phyloP scores from a whole-genome alignment of 2,888 invertebrate genomes.

The Aromia moschata region DNA sequence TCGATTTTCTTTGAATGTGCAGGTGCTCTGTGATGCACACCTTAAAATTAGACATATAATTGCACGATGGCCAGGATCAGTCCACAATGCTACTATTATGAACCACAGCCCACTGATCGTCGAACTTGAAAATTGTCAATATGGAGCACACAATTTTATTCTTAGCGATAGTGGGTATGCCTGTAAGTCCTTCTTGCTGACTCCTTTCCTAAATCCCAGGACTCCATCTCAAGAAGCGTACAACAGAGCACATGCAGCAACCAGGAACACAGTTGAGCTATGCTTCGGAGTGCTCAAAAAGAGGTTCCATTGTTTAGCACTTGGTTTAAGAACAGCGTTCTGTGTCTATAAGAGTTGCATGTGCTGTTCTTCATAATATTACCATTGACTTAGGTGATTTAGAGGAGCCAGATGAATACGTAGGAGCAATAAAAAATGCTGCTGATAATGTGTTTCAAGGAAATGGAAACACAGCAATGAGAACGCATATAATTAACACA shows the following conservation, averaged over 20 bases:
- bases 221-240: background rate
- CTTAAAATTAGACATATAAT: constrained; percentile 34
- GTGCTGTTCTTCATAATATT: background rate
- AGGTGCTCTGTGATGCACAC: constrained; percentile 42
- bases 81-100: constrained; percentile 40
- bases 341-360: background rate
- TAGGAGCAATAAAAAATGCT: background rate
- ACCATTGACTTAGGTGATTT: background rate
- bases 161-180: background rate
- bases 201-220: background rate
- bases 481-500: background rate
- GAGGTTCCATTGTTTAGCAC: background rate
- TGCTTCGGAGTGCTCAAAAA: background rate
- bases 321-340: background rate
- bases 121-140: background rate
- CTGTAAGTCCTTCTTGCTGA: background rate
- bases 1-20: constrained; percentile 52
- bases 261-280: background rate
- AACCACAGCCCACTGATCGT: background rate
- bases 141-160: background rate
- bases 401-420: background rate
- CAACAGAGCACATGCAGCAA: background rate
- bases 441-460: background rate
- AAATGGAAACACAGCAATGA: background rate
- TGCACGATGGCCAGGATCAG: constrained; percentile 47